These are phyloP conservation scores for Ariolimax columbianus DNA, from an alignment of 2,888 invertebrate species.

Conservation along the genomic window DNA sequence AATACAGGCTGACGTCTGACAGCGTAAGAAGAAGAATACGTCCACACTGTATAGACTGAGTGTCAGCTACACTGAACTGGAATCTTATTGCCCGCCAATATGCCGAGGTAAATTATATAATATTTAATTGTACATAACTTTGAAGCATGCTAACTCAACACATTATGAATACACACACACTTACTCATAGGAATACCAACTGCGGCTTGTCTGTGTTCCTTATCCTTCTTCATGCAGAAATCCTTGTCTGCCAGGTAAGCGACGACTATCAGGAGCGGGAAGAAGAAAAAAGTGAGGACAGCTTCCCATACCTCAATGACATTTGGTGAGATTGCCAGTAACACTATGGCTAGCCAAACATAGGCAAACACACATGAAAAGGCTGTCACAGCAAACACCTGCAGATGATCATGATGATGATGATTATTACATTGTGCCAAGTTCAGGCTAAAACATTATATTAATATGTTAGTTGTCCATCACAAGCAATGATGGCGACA, in stretches of 20 bases:
- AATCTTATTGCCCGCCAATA: no score
- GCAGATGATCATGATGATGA: background rate
- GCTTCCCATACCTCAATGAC: slow-evolving; percentile 82
- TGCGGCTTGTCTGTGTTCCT: slow-evolving; percentile 68
- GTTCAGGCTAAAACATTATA: no score
- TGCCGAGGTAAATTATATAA: no score
- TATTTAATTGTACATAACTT: no score
- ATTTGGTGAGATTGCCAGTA: slow-evolving; percentile 78
- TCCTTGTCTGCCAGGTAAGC: slow-evolving; percentile 82
- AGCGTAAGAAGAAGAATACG: no score
- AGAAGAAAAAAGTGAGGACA: slow-evolving; percentile 81
- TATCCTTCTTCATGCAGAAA: slow-evolving; percentile 66
- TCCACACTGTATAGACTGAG: no score
- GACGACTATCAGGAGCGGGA: slow-evolving; percentile 81
- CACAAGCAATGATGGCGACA: no score
- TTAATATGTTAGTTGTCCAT: no score
- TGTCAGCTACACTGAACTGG: no score
- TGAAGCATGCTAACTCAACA: no score
- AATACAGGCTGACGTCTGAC: no score
- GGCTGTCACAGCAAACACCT: slow-evolving; percentile 67
- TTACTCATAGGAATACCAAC: slow-evolving; percentile 70
- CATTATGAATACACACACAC: slow-evolving; percentile 46
- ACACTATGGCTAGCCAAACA: slow-evolving; percentile 82
- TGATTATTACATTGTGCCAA: no score
- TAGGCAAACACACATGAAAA: slow-evolving; percentile 82